These are phyloP conservation scores for Enoplosus armatus DNA, from an alignment of 2,797 vertebrate species.

Conservation along the genomic window DNA sequence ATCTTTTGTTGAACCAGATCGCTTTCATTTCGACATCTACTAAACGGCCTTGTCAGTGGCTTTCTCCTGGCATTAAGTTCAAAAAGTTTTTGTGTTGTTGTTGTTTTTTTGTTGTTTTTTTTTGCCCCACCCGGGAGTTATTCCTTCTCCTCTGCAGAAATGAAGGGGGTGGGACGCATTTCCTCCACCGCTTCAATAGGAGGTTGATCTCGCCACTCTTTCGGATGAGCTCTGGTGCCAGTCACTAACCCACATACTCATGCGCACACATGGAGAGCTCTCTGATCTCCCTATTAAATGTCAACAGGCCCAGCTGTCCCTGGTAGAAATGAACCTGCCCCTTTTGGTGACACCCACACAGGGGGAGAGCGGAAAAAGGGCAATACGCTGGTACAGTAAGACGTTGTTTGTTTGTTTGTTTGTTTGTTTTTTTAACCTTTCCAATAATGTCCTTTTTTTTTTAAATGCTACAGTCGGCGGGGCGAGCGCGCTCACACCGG, in stretches of 20 bases:
- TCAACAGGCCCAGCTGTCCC: conserved; percentile 81
- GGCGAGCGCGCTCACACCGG: background rate
- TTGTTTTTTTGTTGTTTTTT: no score
- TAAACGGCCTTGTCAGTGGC: background rate
- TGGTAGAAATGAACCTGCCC: conserved; percentile 64
- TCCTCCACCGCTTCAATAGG: conserved; percentile 4
- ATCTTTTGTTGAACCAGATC: conserved; percentile 16
- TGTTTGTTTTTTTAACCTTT: background rate
- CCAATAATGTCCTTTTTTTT: background rate
- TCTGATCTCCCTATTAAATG: conserved; percentile 77
- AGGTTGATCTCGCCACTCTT: conserved; percentile 4
- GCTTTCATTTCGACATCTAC: background rate
- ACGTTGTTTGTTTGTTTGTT: background rate
- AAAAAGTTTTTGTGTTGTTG: no score
- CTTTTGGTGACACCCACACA: conserved; percentile 52
- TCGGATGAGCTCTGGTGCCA: background rate
- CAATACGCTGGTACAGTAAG: conserved; percentile 11
- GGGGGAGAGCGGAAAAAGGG: conserved; percentile 1
- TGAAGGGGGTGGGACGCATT: background rate
- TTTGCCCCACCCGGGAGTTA: rapidly evolving
- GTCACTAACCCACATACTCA: conserved; percentile 9
- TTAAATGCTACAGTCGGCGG: no score
- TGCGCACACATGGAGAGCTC: conserved; percentile 11
- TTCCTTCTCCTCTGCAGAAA: background rate
- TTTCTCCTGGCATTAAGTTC: background rate